Conservation (phyloP, 2,888 invertebrate genomes). For the Apodemia zela region DNA sequence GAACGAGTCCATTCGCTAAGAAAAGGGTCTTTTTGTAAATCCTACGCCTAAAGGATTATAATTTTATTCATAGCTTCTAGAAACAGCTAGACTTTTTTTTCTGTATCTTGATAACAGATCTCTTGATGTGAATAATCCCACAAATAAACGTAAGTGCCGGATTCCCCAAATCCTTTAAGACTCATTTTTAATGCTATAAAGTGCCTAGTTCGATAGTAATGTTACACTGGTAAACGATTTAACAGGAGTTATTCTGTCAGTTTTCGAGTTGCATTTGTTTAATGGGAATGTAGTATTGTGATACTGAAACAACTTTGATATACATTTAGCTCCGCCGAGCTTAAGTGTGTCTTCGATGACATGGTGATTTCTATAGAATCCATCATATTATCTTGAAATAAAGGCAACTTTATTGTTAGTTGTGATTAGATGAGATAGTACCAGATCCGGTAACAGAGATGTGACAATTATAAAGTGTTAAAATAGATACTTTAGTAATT, state of each 20-base stretch:
- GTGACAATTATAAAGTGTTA: too few relatives aligned
- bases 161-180: background rate
- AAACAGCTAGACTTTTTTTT: too few relatives aligned
- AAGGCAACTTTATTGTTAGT: too few relatives aligned
- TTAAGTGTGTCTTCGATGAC: background rate
- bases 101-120: too few relatives aligned
- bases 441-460: too few relatives aligned
- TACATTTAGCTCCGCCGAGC: background rate
- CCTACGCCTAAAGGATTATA: too few relatives aligned
- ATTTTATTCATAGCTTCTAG: too few relatives aligned
- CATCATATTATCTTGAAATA: too few relatives aligned
- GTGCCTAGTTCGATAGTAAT: conserved; percentile 21
- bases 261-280: conserved; percentile 14
- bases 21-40: too few relatives aligned
- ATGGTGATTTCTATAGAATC: background rate
- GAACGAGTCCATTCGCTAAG: too few relatives aligned
- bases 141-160: conserved; percentile 6
- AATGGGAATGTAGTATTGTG: conserved; percentile 7
- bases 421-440: too few relatives aligned
- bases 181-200: conserved; percentile 15
- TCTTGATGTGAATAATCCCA: conserved; percentile 16
- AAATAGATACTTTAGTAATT: too few relatives aligned
- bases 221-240: background rate
- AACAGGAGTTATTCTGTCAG: background rate
- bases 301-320: background rate